Evolutionary conservation across 2,113 vertebrate species (phyloP).

Genomic region (Coptodon rendalli): DNA sequence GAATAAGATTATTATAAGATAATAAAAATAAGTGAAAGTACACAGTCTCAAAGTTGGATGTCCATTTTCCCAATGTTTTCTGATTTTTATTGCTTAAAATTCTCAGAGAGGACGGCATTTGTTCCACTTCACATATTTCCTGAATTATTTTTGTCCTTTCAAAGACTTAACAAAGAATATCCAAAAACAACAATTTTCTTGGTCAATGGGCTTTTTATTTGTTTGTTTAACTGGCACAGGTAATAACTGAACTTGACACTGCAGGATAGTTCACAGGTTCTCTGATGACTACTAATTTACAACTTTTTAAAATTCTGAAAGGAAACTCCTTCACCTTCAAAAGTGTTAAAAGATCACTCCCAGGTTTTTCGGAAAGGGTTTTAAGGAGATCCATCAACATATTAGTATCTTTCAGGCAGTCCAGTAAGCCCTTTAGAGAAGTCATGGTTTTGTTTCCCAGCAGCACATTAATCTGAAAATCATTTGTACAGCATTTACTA

Average conservation of each 20-base stretch:
- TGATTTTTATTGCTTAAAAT: background rate
- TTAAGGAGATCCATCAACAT: background rate
- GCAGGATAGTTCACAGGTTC: background rate
- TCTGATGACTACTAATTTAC: background rate
- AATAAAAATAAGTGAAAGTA: background rate
- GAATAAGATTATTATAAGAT: background rate
- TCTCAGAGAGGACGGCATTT: background rate
- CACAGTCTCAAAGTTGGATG: background rate
- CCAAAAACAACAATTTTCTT: background rate
- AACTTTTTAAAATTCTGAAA: background rate
- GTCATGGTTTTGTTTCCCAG: background rate
- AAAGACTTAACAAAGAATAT: background rate
- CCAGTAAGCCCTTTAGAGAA: background rate
- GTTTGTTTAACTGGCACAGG: background rate
- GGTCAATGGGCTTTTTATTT: background rate
- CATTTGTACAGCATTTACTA: background rate
- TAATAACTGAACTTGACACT: background rate
- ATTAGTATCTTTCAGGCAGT: background rate
- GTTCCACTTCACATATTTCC: background rate
- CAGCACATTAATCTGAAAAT: background rate
- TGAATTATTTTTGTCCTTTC: background rate
- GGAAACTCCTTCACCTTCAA: background rate
- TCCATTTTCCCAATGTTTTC: background rate
- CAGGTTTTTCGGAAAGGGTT: background rate
- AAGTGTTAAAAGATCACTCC: background rate